Evolutionary conservation across 2,797 vertebrate species (phyloP), one percentile per base, ranked within the genome.

Genomic region (Gobio occitaniae): DNA sequence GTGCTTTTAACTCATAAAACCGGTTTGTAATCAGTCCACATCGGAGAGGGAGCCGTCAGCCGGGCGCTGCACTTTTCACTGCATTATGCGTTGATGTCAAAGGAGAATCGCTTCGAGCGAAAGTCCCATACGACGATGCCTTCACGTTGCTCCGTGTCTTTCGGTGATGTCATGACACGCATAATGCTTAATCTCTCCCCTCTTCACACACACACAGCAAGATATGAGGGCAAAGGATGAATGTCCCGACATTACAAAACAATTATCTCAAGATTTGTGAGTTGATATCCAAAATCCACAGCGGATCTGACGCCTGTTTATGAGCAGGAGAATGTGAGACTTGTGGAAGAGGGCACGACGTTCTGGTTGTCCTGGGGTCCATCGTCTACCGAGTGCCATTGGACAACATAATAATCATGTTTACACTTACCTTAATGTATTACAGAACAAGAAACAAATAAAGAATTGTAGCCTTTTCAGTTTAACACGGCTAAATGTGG

Each of bases 341-440:
- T 19, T n/a, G 50, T 79, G 65, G 74, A 74, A 25, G 68, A 54
- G 61, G 48, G n/a, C 29, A 56, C 70, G 6, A 50, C 74, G 66
- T 25, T 74, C 65, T 59, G 82, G 68, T 86, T 29, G 52, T 82
- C 68, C 80, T 25, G 63, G 65, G 82, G 82, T 77, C 82, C 75
- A 78, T 68, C 32, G 83, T 89, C 74, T 36, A 65, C 63, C 15
- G 63, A 83, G 81, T 69, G 68, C 78, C 88, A 70, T 84, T 84
- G 82, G 76, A 84, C 82, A 81, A 85, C 83, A 85, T 48, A 80
- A 54, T 32, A 38, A 86, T 84, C 81, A 88, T 90, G 89, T 91
- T 91, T 91, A 91, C 89, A 88, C 78, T 41, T 54, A 86, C 84
- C 89, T 86, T 90, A 91, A 88, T 86, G 88, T 91, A 90, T 90